Percentiles rank a stretch among this genome's conserved stretches.
phyloP scores from a whole-genome alignment of 2,888 invertebrate species.

The Phania funesta region DNA sequence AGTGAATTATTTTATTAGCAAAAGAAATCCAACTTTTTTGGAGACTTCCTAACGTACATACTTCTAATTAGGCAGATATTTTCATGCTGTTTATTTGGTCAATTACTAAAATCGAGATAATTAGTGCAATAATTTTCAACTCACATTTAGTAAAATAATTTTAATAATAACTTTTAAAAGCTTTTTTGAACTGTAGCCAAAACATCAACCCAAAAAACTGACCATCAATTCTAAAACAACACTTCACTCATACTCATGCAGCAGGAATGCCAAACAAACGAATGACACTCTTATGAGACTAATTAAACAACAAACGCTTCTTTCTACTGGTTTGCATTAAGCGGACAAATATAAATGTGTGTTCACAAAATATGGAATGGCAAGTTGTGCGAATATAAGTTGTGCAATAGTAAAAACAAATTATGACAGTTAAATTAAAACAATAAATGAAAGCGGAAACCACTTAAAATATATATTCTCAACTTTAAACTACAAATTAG shows the following conservation, averaged over 20 bases:
- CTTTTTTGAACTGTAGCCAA: constrained; percentile 66
- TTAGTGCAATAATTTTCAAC: constrained; percentile 61
- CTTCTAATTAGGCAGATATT: no score
- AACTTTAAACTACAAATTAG: background rate
- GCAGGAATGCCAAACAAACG: constrained; percentile 21
- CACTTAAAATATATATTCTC: background rate
- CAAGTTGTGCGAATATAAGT: background rate
- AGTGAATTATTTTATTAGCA: no score
- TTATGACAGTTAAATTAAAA: constrained; percentile 45
- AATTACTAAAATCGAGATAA: constrained; percentile 59
- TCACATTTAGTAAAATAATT: constrained; percentile 56
- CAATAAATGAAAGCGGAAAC: background rate
- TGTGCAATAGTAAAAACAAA: constrained; percentile 18
- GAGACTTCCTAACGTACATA: no score
- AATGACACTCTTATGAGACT: constrained; percentile 62
- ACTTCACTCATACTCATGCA: background rate
- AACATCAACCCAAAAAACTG: constrained; percentile 61
- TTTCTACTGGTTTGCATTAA: constrained; percentile 34
- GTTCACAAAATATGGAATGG: constrained; percentile 15
- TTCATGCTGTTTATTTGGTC: background rate
- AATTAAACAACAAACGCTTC: constrained; percentile 64
- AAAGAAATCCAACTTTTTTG: no score
- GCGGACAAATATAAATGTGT: constrained; percentile 20
- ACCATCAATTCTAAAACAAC: constrained; percentile 40
- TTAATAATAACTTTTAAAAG: constrained; percentile 66